Evolutionary conservation across 2,888 invertebrate genomes (phyloP), one percentile per base, ranked within the genome.

Genomic region (Lysandra coridon): DNA sequence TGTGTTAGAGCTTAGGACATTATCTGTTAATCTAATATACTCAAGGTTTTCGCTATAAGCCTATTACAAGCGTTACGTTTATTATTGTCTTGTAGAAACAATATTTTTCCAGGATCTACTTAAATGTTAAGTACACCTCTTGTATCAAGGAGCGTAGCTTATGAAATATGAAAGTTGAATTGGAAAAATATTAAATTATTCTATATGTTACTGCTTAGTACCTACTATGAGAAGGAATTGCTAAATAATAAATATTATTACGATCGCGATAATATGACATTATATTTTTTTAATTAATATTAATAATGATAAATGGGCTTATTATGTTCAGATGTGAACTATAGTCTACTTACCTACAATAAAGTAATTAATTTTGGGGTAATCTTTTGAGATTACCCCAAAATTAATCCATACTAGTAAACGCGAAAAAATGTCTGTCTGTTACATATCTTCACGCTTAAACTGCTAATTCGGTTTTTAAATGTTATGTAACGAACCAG

Each of bases 61-160:
- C 69, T 69, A 37, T 69, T 69, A 69, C 33, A 10, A 57, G 14
- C 23, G 30, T 64, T 30, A 64, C 14, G 33, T 69, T 69, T 33
- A 69, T 69, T 69, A 69, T 69, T 69, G 69, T 37, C 33, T 69
- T 69, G 17, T 69, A 69, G 69, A 69, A 69, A 37, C 69, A 69
- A 69, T 69, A 69, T 69, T 69, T 69, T 69, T 69, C 33, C 14
- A 69, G 37, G 14, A 37, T 33, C 69, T 69, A 33, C 69, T 64
- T 62, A 12, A 14, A 69, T 4, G 33, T 37, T 69, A 69, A 69
- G 69, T 33, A 69, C 37, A 37, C 69, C 30, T 64, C 64, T 33
- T 37, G 69, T 69, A 69, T 37, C 33, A 69, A 69, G 4, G 33
- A 14, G 69, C 14, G 69, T 14, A 69, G 69, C 69, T 69, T 69